Conservation (phyloP, 2,888 invertebrate genomes). For the Nysson spinosus region DNA sequence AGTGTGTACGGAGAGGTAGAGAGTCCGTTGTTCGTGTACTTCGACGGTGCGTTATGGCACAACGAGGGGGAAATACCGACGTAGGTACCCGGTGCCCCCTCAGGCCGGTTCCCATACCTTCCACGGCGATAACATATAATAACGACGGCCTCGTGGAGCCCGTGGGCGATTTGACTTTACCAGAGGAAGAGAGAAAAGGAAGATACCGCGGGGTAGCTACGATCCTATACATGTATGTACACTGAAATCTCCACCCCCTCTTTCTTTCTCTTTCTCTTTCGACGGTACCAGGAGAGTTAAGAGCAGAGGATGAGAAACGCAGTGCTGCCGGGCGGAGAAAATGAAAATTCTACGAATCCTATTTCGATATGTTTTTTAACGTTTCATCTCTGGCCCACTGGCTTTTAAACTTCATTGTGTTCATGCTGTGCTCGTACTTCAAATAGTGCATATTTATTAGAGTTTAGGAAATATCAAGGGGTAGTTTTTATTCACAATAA, state of each 20-base stretch:
- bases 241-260: conserved; percentile 10
- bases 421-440: too few species aligned
- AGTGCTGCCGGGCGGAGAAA: conserved; percentile 22
- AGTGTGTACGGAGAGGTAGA: conserved; percentile 22
- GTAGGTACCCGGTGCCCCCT: conserved; percentile 61
- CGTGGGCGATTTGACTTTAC: conserved; percentile 71
- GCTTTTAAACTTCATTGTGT: too few species aligned
- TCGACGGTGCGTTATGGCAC: conserved; percentile 69
- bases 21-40: conserved; percentile 51
- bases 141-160: conserved; percentile 73
- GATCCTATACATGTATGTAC: conserved; percentile 30
- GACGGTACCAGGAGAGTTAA: conserved; percentile 26
- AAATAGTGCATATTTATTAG: too few species aligned
- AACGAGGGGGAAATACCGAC: conserved; percentile 62
- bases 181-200: conserved; percentile 56
- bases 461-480: too few species aligned
- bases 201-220: conserved; percentile 55
- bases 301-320: conserved; percentile 12
- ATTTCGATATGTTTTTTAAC: neutral
- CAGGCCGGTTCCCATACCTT: conserved; percentile 75
- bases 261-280: conserved; percentile 19
- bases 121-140: conserved; percentile 76
- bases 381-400: too few species aligned
- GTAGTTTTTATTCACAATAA: too few species aligned
- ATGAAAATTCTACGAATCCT: conserved; percentile 45